phyloP scores from a whole-genome alignment of 2,113 vertebrate species.

The Takifugu flavidus region DNA sequence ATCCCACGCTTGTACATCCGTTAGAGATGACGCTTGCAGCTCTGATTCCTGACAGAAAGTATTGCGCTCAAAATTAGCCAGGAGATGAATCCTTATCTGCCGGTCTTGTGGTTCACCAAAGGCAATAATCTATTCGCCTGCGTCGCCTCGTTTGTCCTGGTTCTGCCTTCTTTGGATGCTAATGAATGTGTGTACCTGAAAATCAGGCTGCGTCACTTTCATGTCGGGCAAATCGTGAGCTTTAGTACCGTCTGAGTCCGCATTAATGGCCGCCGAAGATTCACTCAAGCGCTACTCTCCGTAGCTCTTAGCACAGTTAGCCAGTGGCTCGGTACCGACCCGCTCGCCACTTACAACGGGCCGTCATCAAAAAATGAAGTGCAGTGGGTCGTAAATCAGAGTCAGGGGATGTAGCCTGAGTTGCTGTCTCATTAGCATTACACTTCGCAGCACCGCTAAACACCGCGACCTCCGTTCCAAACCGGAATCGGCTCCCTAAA shows the following conservation, averaged over 20 bases:
- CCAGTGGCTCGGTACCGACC: slow-evolving; percentile 12
- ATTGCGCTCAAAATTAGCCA: slow-evolving; percentile 23
- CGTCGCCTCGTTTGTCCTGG: slow-evolving; percentile 11
- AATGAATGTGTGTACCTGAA: slow-evolving; percentile 25
- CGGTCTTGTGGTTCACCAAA: slow-evolving; percentile 30
- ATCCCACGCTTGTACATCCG: slow-evolving; percentile 3
- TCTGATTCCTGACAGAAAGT: slow-evolving; percentile 16
- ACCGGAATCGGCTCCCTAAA: neutral
- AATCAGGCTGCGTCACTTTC: slow-evolving; percentile 22
- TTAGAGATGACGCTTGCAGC: slow-evolving; percentile 17
- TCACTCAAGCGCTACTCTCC: slow-evolving; percentile 7
- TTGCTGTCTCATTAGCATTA: too few species aligned
- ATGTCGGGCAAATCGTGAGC: neutral
- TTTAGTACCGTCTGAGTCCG: slow-evolving; percentile 16
- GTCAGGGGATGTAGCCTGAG: slow-evolving; percentile 24
- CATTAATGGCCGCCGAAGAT: slow-evolving; percentile 18
- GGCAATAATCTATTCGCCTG: slow-evolving; percentile 37
- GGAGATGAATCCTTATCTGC: slow-evolving; percentile 7
- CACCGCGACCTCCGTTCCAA: neutral
- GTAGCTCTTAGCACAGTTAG: slow-evolving; percentile 1
- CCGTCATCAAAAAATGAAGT: slow-evolving; percentile 25
- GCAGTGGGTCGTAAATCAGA: slow-evolving; percentile 21
- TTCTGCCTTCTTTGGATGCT: slow-evolving; percentile 22
- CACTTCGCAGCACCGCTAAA: neutral
- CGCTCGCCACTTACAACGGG: slow-evolving; percentile 31